A percentile compares a stretch with the other conserved stretches of the same genome.
Evolutionary conservation across 2,113 vertebrate genomes (phyloP).

Genomic region (Pampusana beccarii): DNA sequence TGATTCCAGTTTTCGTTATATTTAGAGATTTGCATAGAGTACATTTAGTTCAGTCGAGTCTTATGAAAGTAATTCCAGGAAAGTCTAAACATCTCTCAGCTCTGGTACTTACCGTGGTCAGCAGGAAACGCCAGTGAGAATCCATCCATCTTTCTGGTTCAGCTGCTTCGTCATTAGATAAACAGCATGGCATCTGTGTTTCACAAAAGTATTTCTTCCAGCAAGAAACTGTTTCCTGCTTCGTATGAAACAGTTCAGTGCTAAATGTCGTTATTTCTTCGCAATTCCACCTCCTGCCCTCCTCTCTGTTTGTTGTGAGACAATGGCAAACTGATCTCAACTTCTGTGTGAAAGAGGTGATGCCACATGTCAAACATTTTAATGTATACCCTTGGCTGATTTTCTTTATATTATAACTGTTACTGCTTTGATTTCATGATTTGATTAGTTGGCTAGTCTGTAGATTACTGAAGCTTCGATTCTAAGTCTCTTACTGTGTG

Average conservation of each 20-base stretch:
- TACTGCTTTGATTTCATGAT: background rate
- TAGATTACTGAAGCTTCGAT: background rate
- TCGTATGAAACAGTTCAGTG: background rate
- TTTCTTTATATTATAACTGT: background rate
- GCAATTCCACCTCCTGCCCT: background rate
- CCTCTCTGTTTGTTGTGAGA: background rate
- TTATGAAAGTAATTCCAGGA: slow-evolving; percentile 14
- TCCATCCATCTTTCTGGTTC: slow-evolving; percentile 54
- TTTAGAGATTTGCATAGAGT: slow-evolving; percentile 38
- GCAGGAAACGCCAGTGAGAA: slow-evolving; percentile 32
- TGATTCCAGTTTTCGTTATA: slow-evolving; percentile 10
- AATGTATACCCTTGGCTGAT: background rate
- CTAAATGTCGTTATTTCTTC: slow-evolving; percentile 2
- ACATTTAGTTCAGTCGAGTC: slow-evolving; percentile 23
- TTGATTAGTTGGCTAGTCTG: background rate
- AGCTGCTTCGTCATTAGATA: slow-evolving; percentile 53
- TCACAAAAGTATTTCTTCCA: slow-evolving; percentile 32
- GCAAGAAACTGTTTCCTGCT: background rate
- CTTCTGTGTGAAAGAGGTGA: background rate
- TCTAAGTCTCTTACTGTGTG: background rate
- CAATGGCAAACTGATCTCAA: background rate
- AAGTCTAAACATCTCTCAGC: slow-evolving; percentile 15
- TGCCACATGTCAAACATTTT: background rate
- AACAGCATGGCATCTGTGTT: slow-evolving; percentile 43
- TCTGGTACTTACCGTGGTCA: slow-evolving; percentile 5